Base-by-base conservation (phyloP, 1,140 invertebrate genomes). In the Cotesia glomerata region DNA sequence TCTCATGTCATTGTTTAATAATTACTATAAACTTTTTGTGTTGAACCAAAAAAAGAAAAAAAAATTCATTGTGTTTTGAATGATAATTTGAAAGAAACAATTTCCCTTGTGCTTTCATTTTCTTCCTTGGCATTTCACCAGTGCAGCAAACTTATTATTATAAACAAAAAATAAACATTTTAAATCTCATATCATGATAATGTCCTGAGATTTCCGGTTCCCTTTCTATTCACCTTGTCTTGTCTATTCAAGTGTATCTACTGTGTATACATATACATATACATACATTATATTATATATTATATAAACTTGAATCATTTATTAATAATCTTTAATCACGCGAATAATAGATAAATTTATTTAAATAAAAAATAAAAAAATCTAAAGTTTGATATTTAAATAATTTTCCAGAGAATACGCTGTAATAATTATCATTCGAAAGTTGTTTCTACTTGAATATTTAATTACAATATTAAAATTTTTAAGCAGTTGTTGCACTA, bases 141-240 rank as follows among this genome's bases (percentile, higher is more conserved):
- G 26, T 2, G 26, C 26, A 26, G 11, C 39, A 45, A 45, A 45
- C 39, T 45, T 45, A 45, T 45, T 54, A 54, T 54, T 54, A 34
- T 39, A 3, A 35, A n/a, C 9, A 70, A 39, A 70, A 59, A 58
- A 45, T 49, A 49, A 36, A 49, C 13, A 26, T 54, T 71, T 26
- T 39, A n/a, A 61, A 45, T 69, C 35, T 61, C 14, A 52, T 26
- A 35, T 45, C 39, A 51, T 39, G 58, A 70, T 68, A 63, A 59
- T 58, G 36, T 35, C 49, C 39, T 45, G n/a, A 45, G 39, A 73
- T 63, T 75, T 75, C 74, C 74, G 68, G 72, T 36, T 73, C 51
- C 74, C 74, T 75, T 75, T n/a, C n/a, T n/a, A n/a, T n/a, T 75
- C 74, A 75, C 74, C 74, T 73, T 75, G 71, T 62, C 74, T 75